These are phyloP conservation scores for Dichetophora obliterata DNA, from an alignment of 2,888 invertebrate species.

Conservation along the genomic window DNA sequence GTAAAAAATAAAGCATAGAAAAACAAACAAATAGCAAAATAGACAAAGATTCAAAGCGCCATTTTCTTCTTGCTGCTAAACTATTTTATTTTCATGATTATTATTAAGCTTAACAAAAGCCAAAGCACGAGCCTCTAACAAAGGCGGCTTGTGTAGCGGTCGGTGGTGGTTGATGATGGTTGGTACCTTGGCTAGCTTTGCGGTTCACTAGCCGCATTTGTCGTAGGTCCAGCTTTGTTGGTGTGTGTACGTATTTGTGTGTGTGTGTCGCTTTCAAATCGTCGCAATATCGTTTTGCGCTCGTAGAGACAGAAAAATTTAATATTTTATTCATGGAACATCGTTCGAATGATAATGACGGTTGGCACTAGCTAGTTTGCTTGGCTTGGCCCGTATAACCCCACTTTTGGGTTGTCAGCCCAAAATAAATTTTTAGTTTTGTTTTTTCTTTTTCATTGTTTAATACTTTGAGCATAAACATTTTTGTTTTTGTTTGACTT, in stretches of 20 bases:
- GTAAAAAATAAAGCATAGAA: not conserved
- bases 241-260: not conserved
- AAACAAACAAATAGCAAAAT: conserved; percentile 2
- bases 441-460: not conserved
- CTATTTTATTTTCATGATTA: conserved; percentile 27
- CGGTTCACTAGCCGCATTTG: not conserved
- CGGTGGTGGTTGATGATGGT: not conserved
- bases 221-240: not conserved
- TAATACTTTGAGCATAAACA: too few relatives aligned
- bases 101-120: conserved; percentile 29
- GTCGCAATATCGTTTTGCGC: not conserved
- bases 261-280: not conserved
- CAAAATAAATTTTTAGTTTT: not conserved
- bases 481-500: not conserved
- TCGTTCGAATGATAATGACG: conserved; percentile 50
- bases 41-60: conserved; percentile 14
- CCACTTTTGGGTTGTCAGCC: not conserved
- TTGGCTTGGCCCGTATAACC: not conserved
- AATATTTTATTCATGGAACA: conserved; percentile 53
- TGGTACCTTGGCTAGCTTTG: too few relatives aligned
- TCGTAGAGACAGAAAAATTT: conserved; percentile 26
- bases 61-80: not conserved
- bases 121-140: not conserved
- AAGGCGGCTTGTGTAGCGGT: not conserved
- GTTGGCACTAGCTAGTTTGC: not conserved